Base-by-base conservation (phyloP, 2,888 invertebrate genomes). In the Scrobipalpa atriplicella region DNA sequence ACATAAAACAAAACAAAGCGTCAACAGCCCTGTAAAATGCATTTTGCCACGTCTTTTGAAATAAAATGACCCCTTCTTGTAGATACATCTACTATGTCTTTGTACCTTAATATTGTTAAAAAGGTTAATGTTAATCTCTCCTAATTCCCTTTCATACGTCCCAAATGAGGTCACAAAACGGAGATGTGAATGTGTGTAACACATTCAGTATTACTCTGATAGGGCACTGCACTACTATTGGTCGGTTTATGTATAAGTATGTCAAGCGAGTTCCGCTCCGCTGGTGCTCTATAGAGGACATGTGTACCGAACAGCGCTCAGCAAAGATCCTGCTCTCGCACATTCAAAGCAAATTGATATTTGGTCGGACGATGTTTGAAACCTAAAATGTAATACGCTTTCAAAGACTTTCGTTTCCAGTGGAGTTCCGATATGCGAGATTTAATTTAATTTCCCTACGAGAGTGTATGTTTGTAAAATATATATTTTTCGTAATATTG, bases 281-380 rank as follows among this genome's bases (percentile, higher is more conserved):
- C 19, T 52, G 19, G 19, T 19, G 52, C 16, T 18, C 11, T 62
- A 19, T 62, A 18, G 38, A 62, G 21, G 41, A 41, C 61, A 62
- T 41, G 41, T 62, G 41, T 62, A 62, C 61, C 41, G 18, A 43
- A 41, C 18, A 43, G 18, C 19, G 36, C 2, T 16, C 61, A 18
- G 16, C 18, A 7, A 29, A 60, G 16, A n/a, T 18, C 6, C 21
- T 19, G 19, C 7, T 18, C 51, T 11, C 10, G 19, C 19, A 19
- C 19, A 19, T 54, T 19, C 18, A 54, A 54, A 19, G 54, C 54
- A 54, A 54, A 54, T 54, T 54, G 54, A 54, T 51, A 51, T 54
- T 54, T 54, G 19, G 19, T 52, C 18, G 52, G 52, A n/a, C 41
- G 47, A 16, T 9, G 11, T 58, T 29, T 11, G 3, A 6, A n/a